These are phyloP conservation scores for Perizoma flavofasciatum DNA, from an alignment of 2,888 invertebrate species.

Conservation along the genomic window DNA sequence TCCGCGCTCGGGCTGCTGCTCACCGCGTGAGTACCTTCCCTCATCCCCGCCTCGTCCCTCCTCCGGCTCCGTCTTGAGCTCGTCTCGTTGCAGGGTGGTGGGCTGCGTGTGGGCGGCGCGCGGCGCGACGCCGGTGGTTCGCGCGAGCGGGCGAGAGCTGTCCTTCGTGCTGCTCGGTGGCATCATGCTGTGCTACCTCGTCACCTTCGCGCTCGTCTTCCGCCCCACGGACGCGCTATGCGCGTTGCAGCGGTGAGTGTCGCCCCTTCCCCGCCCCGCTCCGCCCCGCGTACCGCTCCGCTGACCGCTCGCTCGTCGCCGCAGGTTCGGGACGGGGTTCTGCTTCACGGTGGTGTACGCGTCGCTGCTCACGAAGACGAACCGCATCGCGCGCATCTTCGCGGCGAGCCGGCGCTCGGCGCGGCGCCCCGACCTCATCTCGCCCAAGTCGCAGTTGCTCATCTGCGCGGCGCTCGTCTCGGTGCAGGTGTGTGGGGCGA, in stretches of 20 bases:
- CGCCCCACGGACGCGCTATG: conserved; percentile 94
- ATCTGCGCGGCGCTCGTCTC: conserved; percentile 94
- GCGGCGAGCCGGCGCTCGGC: conserved; percentile 97
- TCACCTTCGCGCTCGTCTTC: conserved; percentile 95
- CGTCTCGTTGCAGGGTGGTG: conserved; percentile 78
- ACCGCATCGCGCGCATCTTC: conserved; percentile 97
- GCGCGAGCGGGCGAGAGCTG: conserved; percentile 95
- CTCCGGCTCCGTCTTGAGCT: too few species aligned
- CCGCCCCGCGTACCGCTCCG: too few species aligned
- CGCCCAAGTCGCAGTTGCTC: conserved; percentile 93
- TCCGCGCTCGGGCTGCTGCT: conserved; percentile 92
- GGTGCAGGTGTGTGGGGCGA: conserved; percentile 87
- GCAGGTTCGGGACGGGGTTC: conserved; percentile 93
- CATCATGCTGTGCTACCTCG: conserved; percentile 94
- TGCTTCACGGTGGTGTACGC: conserved; percentile 99
- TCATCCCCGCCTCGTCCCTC: too few species aligned
- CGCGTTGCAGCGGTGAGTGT: conserved; percentile 91
- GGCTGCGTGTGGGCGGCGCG: conserved; percentile 90
- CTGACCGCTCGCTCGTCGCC: background rate
- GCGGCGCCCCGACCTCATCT: conserved; percentile 95
- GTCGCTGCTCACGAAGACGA: conserved; percentile 97
- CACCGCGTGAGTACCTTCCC: conserved; percentile 79
- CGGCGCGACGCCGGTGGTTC: conserved; percentile 97
- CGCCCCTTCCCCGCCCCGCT: background rate
- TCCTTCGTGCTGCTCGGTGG: conserved; percentile 95